These are phyloP conservation scores for Euphydryas editha DNA, from an alignment of 2,888 invertebrate species.

Conservation along the genomic window DNA sequence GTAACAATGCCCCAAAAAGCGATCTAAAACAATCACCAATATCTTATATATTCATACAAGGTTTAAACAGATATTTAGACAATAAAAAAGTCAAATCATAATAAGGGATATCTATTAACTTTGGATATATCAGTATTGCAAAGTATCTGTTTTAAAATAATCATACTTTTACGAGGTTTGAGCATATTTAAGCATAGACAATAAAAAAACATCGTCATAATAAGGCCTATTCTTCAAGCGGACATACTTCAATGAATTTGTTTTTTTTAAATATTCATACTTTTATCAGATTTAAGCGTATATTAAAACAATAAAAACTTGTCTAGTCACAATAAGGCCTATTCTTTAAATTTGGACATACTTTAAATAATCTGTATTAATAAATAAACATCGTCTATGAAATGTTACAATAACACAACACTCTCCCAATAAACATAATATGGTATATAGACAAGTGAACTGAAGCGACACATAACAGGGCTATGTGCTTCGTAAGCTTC, in stretches of 20 bases:
- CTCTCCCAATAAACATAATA: neutral
- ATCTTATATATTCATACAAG: neutral
- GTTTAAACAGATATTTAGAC: neutral
- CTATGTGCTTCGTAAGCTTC: constrained; percentile 6
- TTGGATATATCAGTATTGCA: too few species aligned
- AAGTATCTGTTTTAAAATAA: too few species aligned
- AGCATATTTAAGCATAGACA: too few species aligned
- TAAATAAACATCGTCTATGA: neutral
- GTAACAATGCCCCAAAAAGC: constrained; percentile 51
- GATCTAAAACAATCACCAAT: constrained; percentile 57
- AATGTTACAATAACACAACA: neutral
- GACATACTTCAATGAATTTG: too few species aligned
- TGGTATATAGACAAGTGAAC: neutral
- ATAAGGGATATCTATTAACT: neutral
- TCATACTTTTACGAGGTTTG: too few species aligned
- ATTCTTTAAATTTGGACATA: too few species aligned
- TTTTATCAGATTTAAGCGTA: too few species aligned
- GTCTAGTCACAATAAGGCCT: too few species aligned
- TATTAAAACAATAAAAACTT: too few species aligned
- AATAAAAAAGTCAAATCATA: neutral
- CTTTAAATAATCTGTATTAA: neutral
- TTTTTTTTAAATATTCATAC: too few species aligned
- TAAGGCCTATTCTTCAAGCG: too few species aligned
- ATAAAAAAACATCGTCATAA: too few species aligned
- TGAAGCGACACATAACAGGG: neutral